A percentile compares a stretch with the other conserved stretches of the same genome.
Conservation (phyloP, 2,888 invertebrate species). For the Sipha maydis region DNA sequence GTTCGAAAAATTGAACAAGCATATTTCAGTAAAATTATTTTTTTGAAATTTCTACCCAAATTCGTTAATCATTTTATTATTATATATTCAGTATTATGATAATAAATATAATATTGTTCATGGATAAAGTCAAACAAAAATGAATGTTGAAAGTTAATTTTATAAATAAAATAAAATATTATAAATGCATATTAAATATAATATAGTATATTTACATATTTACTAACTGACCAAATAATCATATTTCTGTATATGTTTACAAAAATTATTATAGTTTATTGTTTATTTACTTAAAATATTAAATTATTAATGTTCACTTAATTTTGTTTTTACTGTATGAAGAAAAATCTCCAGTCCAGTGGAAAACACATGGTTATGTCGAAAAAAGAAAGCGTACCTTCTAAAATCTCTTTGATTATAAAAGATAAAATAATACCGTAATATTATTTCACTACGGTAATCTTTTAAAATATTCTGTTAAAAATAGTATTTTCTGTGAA, state of each 20-base stretch:
- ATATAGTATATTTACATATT: not conserved
- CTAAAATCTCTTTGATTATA: constrained; percentile 35
- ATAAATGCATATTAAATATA: not conserved
- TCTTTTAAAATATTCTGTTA: constrained; percentile 30
- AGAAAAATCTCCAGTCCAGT: constrained; percentile 32
- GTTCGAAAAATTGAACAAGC: not conserved
- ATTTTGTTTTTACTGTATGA: not conserved
- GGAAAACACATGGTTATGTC: constrained; percentile 21
- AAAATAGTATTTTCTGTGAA: not conserved
- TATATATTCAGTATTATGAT: not conserved
- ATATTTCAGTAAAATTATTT: not conserved
- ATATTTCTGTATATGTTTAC: not conserved
- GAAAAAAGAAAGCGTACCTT: not conserved
- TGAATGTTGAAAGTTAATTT: not conserved
- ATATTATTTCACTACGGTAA: constrained; percentile 13
- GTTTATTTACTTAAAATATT: not conserved
- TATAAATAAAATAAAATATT: not conserved
- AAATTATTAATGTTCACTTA: not conserved
- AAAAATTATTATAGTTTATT: not conserved
- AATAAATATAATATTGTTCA: not conserved
- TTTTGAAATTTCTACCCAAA: not conserved
- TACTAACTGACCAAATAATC: not conserved
- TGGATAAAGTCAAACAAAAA: not conserved
- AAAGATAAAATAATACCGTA: constrained; percentile 37
- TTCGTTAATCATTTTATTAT: not conserved